Conservation (phyloP, 2,888 invertebrate species). For the Drosophila bunnanda region DNA sequence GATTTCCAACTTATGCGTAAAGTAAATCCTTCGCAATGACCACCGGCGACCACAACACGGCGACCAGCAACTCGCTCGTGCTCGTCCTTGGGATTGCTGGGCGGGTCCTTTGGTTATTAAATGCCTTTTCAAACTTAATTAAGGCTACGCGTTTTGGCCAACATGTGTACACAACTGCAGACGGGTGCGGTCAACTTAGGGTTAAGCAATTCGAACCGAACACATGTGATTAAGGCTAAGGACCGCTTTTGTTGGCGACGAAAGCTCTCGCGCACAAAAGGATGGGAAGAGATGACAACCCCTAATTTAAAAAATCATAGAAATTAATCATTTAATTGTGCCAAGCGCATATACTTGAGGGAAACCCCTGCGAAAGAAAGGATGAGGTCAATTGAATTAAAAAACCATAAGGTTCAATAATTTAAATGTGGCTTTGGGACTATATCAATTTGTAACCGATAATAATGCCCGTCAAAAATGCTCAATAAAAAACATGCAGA, state of each 20-base stretch:
- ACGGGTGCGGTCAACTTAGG: conserved; percentile 33
- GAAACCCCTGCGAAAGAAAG: not conserved
- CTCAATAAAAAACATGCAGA: not conserved
- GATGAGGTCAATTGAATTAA: not conserved
- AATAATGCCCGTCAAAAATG: not conserved
- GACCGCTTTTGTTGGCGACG: conserved; percentile 11
- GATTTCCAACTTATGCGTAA: conserved; percentile 56
- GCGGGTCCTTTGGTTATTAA: conserved; percentile 65
- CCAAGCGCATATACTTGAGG: not conserved
- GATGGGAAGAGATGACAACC: conserved; percentile 23
- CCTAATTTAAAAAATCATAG: not conserved
- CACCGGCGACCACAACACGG: conserved; percentile 35
- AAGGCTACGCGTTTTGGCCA: conserved; percentile 63
- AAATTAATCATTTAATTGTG: not conserved
- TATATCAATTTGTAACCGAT: not conserved
- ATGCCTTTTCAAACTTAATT: conserved; percentile 74
- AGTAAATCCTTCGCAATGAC: conserved; percentile 48
- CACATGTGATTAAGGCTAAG: conserved; percentile 65
- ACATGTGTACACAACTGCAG: conserved; percentile 49
- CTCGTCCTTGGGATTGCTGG: conserved; percentile 56
- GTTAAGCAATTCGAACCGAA: conserved; percentile 42
- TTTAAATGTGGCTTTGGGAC: not conserved
- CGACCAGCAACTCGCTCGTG: conserved; percentile 51
- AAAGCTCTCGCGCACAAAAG: conserved; percentile 23
- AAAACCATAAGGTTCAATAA: not conserved